Evolutionary conservation across 2,113 vertebrate genomes (phyloP).

Genomic region (Athene noctua): DNA sequence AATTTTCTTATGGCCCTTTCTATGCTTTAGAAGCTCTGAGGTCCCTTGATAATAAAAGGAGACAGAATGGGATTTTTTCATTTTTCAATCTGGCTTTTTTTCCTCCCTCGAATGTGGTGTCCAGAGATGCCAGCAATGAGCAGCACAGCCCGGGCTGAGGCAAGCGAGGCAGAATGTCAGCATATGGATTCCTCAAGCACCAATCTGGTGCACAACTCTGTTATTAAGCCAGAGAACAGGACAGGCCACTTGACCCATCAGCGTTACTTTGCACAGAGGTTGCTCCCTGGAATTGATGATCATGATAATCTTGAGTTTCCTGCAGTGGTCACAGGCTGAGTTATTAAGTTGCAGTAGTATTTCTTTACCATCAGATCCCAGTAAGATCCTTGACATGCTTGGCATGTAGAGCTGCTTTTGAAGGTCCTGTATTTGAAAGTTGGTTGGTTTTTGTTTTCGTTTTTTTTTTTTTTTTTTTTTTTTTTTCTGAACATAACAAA

Average conservation of each 20-base stretch:
- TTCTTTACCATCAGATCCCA: neutral
- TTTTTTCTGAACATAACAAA: neutral
- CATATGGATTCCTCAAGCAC: conserved; percentile 48
- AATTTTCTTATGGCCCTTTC: neutral
- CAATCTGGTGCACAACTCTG: conserved; percentile 27
- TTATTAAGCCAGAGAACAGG: conserved; percentile 20
- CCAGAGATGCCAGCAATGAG: neutral
- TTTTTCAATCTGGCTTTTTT: conserved; percentile 8
- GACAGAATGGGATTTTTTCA: neutral
- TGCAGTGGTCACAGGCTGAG: neutral
- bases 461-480: neutral
- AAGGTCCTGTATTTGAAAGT: neutral
- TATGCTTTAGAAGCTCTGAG: neutral
- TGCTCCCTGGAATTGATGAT: neutral
- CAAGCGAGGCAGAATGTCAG: neutral
- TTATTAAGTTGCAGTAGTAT: neutral
- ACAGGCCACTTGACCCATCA: conserved; percentile 17
- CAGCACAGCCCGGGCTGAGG: neutral
- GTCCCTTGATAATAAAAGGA: neutral
- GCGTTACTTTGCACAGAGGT: neutral
- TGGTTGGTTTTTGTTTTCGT: neutral
- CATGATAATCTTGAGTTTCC: neutral
- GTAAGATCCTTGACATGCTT: neutral
- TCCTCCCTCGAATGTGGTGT: neutral
- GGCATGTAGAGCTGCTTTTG: neutral